Percentiles rank a stretch among this genome's conserved stretches.
Evolutionary conservation across 2,113 vertebrate species (phyloP).

Genomic region (Trichechus manatus): DNA sequence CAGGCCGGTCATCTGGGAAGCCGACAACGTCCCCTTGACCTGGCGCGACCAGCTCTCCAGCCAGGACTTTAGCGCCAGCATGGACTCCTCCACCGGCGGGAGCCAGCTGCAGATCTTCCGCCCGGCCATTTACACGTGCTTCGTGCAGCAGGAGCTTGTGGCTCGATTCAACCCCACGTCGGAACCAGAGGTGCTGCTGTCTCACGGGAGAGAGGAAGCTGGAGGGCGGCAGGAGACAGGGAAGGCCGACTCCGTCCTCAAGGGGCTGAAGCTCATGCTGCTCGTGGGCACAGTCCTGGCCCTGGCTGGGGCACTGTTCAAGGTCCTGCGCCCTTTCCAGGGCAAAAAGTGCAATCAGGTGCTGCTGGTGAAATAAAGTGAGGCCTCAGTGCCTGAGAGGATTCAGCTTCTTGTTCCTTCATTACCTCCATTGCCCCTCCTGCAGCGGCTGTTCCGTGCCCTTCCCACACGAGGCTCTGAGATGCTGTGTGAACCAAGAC

Average conservation of each 20-base stretch:
- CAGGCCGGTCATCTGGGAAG: slow-evolving; percentile 81
- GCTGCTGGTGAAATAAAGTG: slow-evolving; percentile 74
- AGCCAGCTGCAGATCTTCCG: slow-evolving; percentile 71
- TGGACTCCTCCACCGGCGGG: slow-evolving; percentile 63
- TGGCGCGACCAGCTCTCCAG: slow-evolving; percentile 68
- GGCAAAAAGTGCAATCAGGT: background rate
- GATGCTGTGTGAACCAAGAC: background rate
- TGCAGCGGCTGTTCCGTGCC: accelerated
- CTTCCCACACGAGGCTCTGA: background rate
- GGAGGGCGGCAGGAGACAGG: accelerated
- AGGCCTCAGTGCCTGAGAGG: background rate
- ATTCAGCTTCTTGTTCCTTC: too few relatives aligned
- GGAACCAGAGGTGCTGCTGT: accelerated
- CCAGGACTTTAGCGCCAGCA: background rate
- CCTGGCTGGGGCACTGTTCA: slow-evolving; percentile 7
- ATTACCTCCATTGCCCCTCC: accelerated
- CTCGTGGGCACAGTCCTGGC: background rate
- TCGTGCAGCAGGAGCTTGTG: slow-evolving; percentile 60
- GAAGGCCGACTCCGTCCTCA: background rate
- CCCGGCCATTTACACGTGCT: slow-evolving; percentile 74
- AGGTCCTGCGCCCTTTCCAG: background rate
- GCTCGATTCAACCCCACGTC: slow-evolving; percentile 67
- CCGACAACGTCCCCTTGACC: background rate
- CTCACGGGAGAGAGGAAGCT: accelerated
- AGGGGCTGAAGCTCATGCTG: slow-evolving; percentile 55